Evolutionary conservation across 2,888 invertebrate species (phyloP).

Genomic region (Idaea straminata): DNA sequence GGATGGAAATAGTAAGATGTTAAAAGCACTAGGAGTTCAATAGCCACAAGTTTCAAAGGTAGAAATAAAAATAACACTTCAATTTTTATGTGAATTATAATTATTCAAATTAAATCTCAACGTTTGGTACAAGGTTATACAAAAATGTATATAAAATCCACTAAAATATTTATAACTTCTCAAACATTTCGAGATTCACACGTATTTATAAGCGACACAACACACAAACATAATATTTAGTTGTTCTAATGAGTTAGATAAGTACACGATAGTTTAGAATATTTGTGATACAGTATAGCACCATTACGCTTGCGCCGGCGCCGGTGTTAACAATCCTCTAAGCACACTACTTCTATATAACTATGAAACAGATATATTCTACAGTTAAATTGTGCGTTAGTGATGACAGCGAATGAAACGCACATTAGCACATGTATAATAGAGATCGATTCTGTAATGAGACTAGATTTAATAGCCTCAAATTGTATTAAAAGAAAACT

Average conservation of each 20-base stretch:
- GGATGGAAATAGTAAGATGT: not conserved
- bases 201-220: constrained; percentile 48
- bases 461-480: constrained; percentile 60
- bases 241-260: constrained; percentile 34
- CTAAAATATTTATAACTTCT: constrained; percentile 44
- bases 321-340: not conserved
- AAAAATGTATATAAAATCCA: constrained; percentile 77
- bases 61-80: constrained; percentile 44
- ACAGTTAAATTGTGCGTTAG: constrained; percentile 48
- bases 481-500: constrained; percentile 26
- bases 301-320: constrained; percentile 19
- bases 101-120: constrained; percentile 76
- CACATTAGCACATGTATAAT: constrained; percentile 38
- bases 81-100: constrained; percentile 65
- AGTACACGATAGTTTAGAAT: constrained; percentile 35
- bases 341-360: not conserved
- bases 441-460: constrained; percentile 41
- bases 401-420: constrained; percentile 46
- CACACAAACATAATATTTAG: constrained; percentile 29
- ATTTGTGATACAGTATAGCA: constrained; percentile 34
- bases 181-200: constrained; percentile 59
- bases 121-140: constrained; percentile 74
- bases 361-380: constrained; percentile 9
- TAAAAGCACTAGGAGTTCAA: not conserved
- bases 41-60: constrained; percentile 1